Conservation (phyloP, 2,113 vertebrate species). For the Toxostoma redivivum region DNA sequence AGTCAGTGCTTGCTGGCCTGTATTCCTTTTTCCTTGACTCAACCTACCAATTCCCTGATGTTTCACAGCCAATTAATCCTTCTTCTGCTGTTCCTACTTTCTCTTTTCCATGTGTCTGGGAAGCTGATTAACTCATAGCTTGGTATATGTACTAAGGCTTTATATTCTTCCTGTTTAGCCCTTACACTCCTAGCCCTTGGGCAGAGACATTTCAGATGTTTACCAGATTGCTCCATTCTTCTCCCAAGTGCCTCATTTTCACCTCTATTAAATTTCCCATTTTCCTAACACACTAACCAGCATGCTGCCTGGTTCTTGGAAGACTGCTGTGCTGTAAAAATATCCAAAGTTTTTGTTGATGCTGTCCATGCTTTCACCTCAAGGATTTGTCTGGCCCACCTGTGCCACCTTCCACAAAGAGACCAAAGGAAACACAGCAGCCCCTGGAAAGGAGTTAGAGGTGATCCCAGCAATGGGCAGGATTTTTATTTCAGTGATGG, state of each 20-base stretch:
- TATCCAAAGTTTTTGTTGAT: background rate
- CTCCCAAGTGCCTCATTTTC: slow-evolving; percentile 44
- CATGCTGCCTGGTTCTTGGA: background rate
- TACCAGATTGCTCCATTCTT: slow-evolving; percentile 9
- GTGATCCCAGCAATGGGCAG: background rate
- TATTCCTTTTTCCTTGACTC: slow-evolving; percentile 20
- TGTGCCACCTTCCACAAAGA: background rate
- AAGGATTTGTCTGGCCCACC: background rate
- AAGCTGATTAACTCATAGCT: slow-evolving; percentile 34
- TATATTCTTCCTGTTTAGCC: slow-evolving; percentile 38
- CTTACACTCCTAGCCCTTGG: background rate
- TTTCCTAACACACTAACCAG: slow-evolving; percentile 30
- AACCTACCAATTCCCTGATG: slow-evolving; percentile 27
- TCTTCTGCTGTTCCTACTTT: slow-evolving; percentile 31
- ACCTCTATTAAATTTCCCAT: slow-evolving; percentile 45
- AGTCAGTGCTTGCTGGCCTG: background rate
- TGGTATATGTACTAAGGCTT: slow-evolving; percentile 28
- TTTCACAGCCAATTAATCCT: slow-evolving; percentile 59
- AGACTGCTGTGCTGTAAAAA: background rate
- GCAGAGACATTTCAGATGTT: slow-evolving; percentile 42
- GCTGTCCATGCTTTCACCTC: background rate
- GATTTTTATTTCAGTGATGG: background rate
- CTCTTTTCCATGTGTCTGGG: slow-evolving; percentile 35
- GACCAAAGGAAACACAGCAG: background rate
- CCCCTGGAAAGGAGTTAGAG: background rate